A percentile compares a stretch with the other conserved stretches of the same genome.
phyloP scores from a whole-genome alignment of 2,888 invertebrate genomes.

The Ctena decussata region DNA sequence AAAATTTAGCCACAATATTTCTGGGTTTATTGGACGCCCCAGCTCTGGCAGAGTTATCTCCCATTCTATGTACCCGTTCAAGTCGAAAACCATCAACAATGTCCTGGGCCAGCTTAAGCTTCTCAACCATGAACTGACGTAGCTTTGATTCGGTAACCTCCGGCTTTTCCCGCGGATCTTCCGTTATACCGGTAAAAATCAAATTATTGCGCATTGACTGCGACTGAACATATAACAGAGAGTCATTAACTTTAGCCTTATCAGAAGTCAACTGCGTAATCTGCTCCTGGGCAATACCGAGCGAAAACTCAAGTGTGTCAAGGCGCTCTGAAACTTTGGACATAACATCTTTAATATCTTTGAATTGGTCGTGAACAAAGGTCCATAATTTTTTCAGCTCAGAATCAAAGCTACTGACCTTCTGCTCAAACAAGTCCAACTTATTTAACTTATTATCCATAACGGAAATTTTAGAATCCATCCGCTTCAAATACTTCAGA shows the following conservation, averaged over 20 bases:
- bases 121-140: neutral
- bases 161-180: neutral
- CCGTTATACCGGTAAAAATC: neutral
- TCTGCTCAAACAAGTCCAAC: slow-evolving; percentile 5
- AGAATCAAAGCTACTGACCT: slow-evolving; percentile 16
- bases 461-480: neutral
- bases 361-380: too few species aligned
- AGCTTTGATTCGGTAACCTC: neutral
- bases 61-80: slow-evolving; percentile 10
- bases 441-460: slow-evolving; percentile 10
- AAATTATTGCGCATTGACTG: slow-evolving; percentile 8
- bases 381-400: neutral
- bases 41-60: neutral
- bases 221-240: too few species aligned
- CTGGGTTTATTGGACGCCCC: neutral
- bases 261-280: neutral
- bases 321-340: slow-evolving; percentile 5
- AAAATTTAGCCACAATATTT: too few species aligned
- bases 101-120: neutral
- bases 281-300: neutral
- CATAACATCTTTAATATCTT: neutral
- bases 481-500: neutral
- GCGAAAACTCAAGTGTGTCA: slow-evolving; percentile 8
- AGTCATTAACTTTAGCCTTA: neutral
- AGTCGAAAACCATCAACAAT: neutral